Percentiles rank a stretch among this genome's conserved stretches.
phyloP scores from a whole-genome alignment of 2,113 vertebrate species.

The Hucho hucho region DNA sequence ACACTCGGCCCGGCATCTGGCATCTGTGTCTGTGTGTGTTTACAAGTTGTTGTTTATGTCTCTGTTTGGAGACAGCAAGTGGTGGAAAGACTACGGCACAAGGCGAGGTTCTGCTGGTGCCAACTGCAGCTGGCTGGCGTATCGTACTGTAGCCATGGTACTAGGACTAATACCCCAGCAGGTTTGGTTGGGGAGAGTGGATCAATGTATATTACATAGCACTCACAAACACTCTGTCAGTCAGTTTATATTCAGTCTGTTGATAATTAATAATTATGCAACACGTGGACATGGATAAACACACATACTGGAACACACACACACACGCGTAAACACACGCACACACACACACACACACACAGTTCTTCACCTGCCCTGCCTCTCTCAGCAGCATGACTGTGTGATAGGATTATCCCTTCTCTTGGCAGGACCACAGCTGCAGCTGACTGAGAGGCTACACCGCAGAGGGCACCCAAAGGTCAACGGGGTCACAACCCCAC shows the following conservation, averaged over 20 bases:
- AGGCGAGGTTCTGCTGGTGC: background rate
- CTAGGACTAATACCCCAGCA: too few relatives aligned
- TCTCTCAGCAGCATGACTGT: conserved; percentile 54
- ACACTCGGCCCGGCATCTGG: background rate
- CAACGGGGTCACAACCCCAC: conserved; percentile 39
- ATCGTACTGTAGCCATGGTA: background rate
- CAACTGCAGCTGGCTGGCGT: background rate
- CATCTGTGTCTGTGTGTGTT: too few relatives aligned
- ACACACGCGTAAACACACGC: too few relatives aligned
- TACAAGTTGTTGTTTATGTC: background rate
- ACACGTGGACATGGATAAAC: too few relatives aligned
- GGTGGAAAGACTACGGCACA: background rate
- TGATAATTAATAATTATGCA: too few relatives aligned
- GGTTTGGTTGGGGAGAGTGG: too few relatives aligned
- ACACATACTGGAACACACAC: too few relatives aligned
- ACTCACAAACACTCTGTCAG: too few relatives aligned
- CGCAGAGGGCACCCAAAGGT: conserved; percentile 54
- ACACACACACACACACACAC: too few relatives aligned
- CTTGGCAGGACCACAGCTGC: conserved; percentile 58
- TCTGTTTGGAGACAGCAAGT: background rate
- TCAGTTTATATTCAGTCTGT: too few relatives aligned
- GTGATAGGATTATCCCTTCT: conserved; percentile 68
- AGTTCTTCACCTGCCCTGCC: background rate
- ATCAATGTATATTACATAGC: too few relatives aligned
- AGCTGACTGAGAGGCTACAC: conserved; percentile 57